Conservation (phyloP, 1,140 invertebrate genomes). For the Sycobia sp. region DNA sequence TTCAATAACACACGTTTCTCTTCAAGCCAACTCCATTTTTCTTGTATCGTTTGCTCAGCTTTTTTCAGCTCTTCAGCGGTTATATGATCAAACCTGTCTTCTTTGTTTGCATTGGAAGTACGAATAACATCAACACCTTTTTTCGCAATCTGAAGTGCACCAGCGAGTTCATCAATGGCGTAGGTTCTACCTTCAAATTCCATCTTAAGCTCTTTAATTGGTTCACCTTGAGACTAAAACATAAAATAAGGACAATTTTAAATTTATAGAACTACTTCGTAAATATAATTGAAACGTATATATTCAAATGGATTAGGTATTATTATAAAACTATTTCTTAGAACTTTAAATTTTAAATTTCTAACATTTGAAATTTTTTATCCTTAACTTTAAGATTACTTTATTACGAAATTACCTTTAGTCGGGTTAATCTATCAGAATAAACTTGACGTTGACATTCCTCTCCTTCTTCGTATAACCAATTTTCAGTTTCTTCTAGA, state of each 20-base stretch:
- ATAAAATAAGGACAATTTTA: neutral
- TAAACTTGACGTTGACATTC: slow-evolving; percentile 88
- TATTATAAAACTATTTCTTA: no score
- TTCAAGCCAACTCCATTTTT: slow-evolving; percentile 75
- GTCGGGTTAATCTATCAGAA: slow-evolving; percentile 66
- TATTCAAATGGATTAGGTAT: no score
- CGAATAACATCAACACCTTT: slow-evolving; percentile 76
- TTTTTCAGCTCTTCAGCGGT: slow-evolving; percentile 81
- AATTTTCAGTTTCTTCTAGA: slow-evolving; percentile 88
- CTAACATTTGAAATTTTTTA: no score
- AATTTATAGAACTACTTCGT: no score
- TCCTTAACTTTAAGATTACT: neutral
- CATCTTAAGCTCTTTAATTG: slow-evolving; percentile 77
- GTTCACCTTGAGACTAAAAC: slow-evolving; percentile 76
- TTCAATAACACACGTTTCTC: slow-evolving; percentile 68
- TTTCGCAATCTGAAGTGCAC: slow-evolving; percentile 73
- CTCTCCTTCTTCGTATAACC: slow-evolving; percentile 95
- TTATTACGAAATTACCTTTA: slow-evolving; percentile 67
- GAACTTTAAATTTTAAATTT: no score
- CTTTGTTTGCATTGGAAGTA: slow-evolving; percentile 55
- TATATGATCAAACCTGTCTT: slow-evolving; percentile 85
- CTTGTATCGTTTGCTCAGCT: slow-evolving; percentile 63
- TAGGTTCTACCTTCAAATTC: slow-evolving; percentile 79
- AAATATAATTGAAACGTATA: no score
- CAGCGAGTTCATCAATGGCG: slow-evolving; percentile 78